These are phyloP conservation scores for Selenia dentaria DNA, from an alignment of 2,888 invertebrate species.

Conservation along the genomic window DNA sequence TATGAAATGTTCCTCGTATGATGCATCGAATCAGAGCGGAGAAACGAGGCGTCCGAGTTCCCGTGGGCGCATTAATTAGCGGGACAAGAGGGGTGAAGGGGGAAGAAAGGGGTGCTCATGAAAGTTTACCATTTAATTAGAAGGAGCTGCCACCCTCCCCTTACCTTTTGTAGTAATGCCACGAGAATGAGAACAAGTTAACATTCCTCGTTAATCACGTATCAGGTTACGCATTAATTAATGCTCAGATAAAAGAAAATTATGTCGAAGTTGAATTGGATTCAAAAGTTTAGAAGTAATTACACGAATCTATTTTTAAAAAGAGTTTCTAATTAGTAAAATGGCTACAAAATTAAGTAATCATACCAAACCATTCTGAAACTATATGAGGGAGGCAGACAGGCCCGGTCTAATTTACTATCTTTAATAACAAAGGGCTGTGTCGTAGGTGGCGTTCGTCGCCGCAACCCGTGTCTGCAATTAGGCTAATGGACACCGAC, in stretches of 20 bases:
- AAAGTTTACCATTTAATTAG: slow-evolving; percentile 85
- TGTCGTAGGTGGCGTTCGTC: slow-evolving; percentile 53
- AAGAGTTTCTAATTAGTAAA: too few species aligned
- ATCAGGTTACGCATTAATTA: slow-evolving; percentile 55
- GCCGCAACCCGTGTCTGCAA: slow-evolving; percentile 70
- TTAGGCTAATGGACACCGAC: slow-evolving; percentile 84
- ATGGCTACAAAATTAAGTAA: slow-evolving; percentile 7
- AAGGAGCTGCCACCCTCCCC: slow-evolving; percentile 64
- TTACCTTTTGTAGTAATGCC: slow-evolving; percentile 73
- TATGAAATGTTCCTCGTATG: slow-evolving; percentile 33
- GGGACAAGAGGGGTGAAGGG: slow-evolving; percentile 46
- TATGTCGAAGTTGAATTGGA: too few species aligned
- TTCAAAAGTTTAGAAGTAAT: too few species aligned
- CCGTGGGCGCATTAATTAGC: slow-evolving; percentile 82
- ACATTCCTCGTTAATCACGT: slow-evolving; percentile 70
- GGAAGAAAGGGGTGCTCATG: slow-evolving; percentile 66
- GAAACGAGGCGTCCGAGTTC: slow-evolving; percentile 58
- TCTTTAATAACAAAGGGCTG: slow-evolving; percentile 59
- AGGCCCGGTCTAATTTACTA: slow-evolving; percentile 42
- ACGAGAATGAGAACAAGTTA: slow-evolving; percentile 69
- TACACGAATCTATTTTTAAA: too few species aligned
- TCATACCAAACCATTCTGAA: slow-evolving; percentile 2
- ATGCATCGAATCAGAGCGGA: slow-evolving; percentile 45
- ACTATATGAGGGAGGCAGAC: slow-evolving; percentile 31
- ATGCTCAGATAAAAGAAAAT: slow-evolving; percentile 14